Conservation (phyloP, 1,140 invertebrate species). For the Ceratina australensis region DNA sequence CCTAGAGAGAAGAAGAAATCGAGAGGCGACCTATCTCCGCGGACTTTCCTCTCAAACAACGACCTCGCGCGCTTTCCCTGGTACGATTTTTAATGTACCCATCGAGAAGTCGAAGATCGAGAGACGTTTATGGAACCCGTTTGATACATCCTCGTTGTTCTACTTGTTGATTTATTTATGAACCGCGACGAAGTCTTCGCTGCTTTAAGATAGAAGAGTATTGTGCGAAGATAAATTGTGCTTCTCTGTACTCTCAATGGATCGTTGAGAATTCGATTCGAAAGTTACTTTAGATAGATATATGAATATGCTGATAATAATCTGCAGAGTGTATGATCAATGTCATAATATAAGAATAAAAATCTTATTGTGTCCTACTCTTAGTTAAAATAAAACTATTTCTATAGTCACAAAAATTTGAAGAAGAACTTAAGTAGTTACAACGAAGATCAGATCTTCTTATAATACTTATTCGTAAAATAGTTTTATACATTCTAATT, state of each 20-base stretch:
- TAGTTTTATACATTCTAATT: too few relatives aligned
- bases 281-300: too few relatives aligned
- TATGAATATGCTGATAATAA: too few relatives aligned
- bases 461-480: too few relatives aligned
- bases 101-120: not conserved
- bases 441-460: too few relatives aligned
- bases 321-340: too few relatives aligned
- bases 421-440: too few relatives aligned
- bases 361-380: too few relatives aligned
- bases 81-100: slow-evolving; percentile 21
- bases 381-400: too few relatives aligned
- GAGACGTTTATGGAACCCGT: slow-evolving; percentile 9
- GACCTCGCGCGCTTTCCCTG: slow-evolving; percentile 25
- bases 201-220: not conserved
- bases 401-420: too few relatives aligned
- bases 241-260: not conserved
- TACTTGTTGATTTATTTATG: slow-evolving; percentile 2
- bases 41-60: slow-evolving; percentile 23
- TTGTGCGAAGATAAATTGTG: not conserved
- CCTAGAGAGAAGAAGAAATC: slow-evolving; percentile 13
- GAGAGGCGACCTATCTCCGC: slow-evolving; percentile 13
- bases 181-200: not conserved
- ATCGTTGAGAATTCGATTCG: not conserved
- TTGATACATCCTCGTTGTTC: not conserved
- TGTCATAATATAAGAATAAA: too few relatives aligned